Conservation (phyloP, 2,113 vertebrate species). For the Petrocephalus zakoni region DNA sequence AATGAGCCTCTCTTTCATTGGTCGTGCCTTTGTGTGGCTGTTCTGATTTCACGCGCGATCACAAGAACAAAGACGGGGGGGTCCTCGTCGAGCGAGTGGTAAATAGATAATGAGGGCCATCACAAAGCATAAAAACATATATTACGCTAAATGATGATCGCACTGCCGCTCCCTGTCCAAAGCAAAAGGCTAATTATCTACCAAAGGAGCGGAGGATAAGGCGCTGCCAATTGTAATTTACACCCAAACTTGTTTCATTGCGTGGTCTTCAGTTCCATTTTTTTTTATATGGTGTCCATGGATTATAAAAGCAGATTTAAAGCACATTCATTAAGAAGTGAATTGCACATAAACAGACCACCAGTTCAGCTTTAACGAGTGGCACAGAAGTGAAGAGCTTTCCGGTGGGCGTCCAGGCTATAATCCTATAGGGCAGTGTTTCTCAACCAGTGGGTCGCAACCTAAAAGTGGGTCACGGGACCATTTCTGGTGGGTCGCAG, state of each 20-base stretch:
- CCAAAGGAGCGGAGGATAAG: not conserved
- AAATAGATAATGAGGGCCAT: not conserved
- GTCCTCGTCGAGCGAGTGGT: not conserved
- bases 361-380: not conserved
- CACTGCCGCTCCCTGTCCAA: not conserved
- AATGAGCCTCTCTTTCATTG: not conserved
- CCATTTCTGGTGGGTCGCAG: not conserved
- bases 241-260: not conserved
- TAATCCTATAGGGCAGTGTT: not conserved
- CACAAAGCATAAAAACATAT: not conserved
- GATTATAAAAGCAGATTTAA: not conserved
- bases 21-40: not conserved
- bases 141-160: not conserved
- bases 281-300: not conserved
- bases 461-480: not conserved
- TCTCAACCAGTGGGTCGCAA: not conserved
- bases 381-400: not conserved
- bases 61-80: not conserved
- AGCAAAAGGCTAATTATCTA: conserved; percentile 3
- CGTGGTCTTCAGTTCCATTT: not conserved
- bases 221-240: not conserved
- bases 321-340: not conserved
- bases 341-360: not conserved
- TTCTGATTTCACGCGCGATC: not conserved
- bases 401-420: not conserved